Evolutionary conservation across 2,797 vertebrate species (phyloP), one percentile per base, ranked within the genome.

Genomic region (Glossophaga mutica): DNA sequence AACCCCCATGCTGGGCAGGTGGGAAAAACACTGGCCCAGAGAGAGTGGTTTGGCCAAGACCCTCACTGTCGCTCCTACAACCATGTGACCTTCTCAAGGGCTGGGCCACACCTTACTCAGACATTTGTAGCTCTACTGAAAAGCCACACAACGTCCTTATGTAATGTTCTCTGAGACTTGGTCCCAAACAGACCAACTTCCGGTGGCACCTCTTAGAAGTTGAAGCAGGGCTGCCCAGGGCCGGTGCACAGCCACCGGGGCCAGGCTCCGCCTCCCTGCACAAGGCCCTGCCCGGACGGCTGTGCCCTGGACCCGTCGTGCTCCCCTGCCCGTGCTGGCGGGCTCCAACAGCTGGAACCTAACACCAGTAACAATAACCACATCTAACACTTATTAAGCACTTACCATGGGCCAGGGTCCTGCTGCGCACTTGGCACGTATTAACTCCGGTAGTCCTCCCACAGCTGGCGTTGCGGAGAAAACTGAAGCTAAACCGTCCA

Each of bases 391-490:
- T 44, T 10, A 39, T 74, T 73, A 95, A 86, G 62, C 79, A 5
- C 46, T 86, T 39, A 22, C 44, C 44, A 0, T 4, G 16, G 79
- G 44, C 88, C 85, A 24, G 55, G 34, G 26, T 57, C 92, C 22
- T 74, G 90, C 87, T 50, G 42, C 0, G 0, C 24, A 0, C 32
- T 14, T 81, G 2, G 87, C 71, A 4, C 8, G 16, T 26, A 95
- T 97, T 97, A 97, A 97, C 82, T 76, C 88, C 2, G 62, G 89
- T 95, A 97, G 95, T 71, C 29, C 24, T 78, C 48, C 73, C 21
- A 9, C 34, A 6, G 37, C 74, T 71, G 34, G 4, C 46, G 5
- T 39, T 18, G 26, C 6, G 0, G 1, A 24, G 67, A 68, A 74
- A 46, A 62, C 42, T 0, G 15, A 67, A 65, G 34, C n/a, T 19